phyloP scores from a whole-genome alignment of 2,888 invertebrate species.

The Lasioglossum zephyrum region DNA sequence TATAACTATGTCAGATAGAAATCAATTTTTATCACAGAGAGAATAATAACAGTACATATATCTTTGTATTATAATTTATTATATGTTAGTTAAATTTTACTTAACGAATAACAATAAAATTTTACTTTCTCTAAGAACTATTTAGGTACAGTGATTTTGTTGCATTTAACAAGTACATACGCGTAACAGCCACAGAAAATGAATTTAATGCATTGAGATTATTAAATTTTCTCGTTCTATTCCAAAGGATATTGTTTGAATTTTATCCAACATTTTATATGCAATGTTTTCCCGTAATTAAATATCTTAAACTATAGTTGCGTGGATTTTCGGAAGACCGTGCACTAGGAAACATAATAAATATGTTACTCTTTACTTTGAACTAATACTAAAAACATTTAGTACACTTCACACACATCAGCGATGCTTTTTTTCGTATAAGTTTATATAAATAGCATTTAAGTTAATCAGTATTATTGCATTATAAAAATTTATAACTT shows the following conservation, averaged over 20 bases:
- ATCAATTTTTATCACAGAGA: neutral
- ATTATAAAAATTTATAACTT: constrained; percentile 4
- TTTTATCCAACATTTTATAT: constrained; percentile 28
- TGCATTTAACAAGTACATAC: constrained; percentile 60
- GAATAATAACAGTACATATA: constrained; percentile 11
- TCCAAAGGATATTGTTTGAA: constrained; percentile 10
- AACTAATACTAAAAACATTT: constrained; percentile 49
- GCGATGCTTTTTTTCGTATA: neutral
- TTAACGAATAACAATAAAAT: constrained; percentile 45
- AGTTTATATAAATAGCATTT: constrained; percentile 21
- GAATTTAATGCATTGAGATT: constrained; percentile 31
- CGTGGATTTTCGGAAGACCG: constrained; percentile 12
- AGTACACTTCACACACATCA: constrained; percentile 38
- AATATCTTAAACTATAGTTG: constrained; percentile 49
- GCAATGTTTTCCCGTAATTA: constrained; percentile 23
- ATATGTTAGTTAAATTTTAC: constrained; percentile 47
- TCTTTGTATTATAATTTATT: constrained; percentile 52
- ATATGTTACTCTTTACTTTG: constrained; percentile 53
- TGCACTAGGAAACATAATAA: constrained; percentile 55
- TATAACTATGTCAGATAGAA: constrained; percentile 23
- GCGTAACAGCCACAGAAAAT: constrained; percentile 57
- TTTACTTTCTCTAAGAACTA: constrained; percentile 47
- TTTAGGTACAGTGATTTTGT: constrained; percentile 62
- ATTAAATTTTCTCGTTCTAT: constrained; percentile 10
- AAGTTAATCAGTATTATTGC: constrained; percentile 23